Base-by-base conservation (phyloP, 2,888 invertebrate species). In the Rhamnusium bicolor region DNA sequence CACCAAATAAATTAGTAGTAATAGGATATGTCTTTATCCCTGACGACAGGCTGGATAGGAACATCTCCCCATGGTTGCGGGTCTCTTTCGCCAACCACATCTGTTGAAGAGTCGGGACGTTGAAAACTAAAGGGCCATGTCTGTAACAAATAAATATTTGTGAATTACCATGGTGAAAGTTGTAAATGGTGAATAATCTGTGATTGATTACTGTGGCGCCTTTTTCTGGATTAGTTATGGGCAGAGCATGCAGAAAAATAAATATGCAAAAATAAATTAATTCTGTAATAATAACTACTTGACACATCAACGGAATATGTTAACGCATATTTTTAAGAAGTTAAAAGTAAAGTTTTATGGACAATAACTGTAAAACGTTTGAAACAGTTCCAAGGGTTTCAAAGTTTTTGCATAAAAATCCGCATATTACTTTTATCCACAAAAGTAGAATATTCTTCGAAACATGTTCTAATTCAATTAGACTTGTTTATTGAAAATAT, bases 61-160 rank as follows among this genome's bases (percentile, higher is more conserved):
- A 82, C 82, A 71, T 84, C 84, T 65, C 76, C 73, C 85, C 85
- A 85, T 74, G 79, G 74, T 69, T 79, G 84, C 40, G 76, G 69
- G 53, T 83, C 84, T 75, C 81, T 80, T 54, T 83, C 84, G 1
- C 89, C 86, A 80, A 89, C 89, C 47, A 89, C 89, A 72, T 90
- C 86, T 5, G 89, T 85, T 1, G 90, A 90, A 14, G 90, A 90
- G 74, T 77, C 80, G 51, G 82, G 70, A 67, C 93, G 92, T 86
- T 94, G 94, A 85, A 94, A 94, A 71, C 93, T 93, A 84, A 94
- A 94, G 0, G 94, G 94, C 94, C 94, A 94, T n/a, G 94, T 94
- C 94, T 94, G 91, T 24, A 91, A 91, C 74, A 74, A 74, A 80
- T 76, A 76, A 74, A 53, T 54, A 47, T 27, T 46, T 32, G 16